phyloP scores from a whole-genome alignment of 2,113 vertebrate species.

The Rhombomys opimus region DNA sequence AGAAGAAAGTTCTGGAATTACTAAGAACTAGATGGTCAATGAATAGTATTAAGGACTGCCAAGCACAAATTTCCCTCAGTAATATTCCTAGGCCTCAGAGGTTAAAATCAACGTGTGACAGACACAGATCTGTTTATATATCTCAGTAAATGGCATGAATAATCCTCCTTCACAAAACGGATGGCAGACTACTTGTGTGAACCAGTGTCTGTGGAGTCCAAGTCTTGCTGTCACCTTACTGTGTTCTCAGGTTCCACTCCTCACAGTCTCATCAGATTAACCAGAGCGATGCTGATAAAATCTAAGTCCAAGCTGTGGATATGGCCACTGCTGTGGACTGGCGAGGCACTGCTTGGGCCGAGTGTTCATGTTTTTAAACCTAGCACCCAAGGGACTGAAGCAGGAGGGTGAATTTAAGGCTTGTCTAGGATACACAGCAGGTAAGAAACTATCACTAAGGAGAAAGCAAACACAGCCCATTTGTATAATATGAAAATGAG shows the following conservation, averaged over 20 bases:
- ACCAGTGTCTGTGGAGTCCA: neutral
- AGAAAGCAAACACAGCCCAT: neutral
- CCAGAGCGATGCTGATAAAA: neutral
- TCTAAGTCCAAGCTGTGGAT: neutral
- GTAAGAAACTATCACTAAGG: neutral
- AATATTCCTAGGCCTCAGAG: neutral
- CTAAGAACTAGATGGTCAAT: neutral
- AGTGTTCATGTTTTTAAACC: neutral
- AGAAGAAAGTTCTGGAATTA: neutral
- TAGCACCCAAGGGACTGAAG: neutral
- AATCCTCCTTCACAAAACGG: neutral
- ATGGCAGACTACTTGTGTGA: neutral
- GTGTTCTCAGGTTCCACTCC: neutral
- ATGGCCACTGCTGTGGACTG: neutral
- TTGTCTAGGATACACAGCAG: neutral
- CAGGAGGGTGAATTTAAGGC: neutral
- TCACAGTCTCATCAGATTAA: neutral
- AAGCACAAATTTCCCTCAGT: neutral
- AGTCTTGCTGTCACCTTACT: neutral
- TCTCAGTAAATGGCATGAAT: slow-evolving; percentile 12
- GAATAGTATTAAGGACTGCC: neutral
- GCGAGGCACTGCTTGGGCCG: neutral
- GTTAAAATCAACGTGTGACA: neutral
- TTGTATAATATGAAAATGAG: neutral
- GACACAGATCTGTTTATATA: neutral